phyloP scores from a whole-genome alignment of 2,113 vertebrate genomes.

The Callaeas wilsoni region DNA sequence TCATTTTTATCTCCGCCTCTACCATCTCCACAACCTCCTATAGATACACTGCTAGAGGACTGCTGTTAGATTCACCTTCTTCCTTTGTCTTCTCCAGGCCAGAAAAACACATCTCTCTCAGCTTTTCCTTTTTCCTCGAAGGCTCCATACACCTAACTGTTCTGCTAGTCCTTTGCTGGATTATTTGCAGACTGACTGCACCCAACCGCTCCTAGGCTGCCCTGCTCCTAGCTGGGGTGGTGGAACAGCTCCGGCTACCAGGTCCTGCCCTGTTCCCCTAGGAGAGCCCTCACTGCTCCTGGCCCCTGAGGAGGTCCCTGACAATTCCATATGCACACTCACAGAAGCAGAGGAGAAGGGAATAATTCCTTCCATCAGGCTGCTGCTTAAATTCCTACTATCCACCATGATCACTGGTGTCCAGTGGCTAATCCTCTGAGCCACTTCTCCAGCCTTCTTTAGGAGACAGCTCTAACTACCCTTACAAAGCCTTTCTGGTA shows the following conservation, averaged over 20 bases:
- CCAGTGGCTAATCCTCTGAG: not conserved
- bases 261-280: not conserved
- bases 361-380: not conserved
- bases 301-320: not conserved
- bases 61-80: not conserved
- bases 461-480: not conserved
- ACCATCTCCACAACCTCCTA: not conserved
- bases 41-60: not conserved
- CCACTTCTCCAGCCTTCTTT: not conserved
- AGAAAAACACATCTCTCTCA: not conserved
- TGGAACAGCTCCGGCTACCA: not conserved
- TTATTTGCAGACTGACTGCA: not conserved
- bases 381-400: not conserved
- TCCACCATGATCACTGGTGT: not conserved
- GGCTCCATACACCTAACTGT: not conserved
- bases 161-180: not conserved
- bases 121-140: not conserved
- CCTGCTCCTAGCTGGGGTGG: not conserved
- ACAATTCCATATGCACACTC: not conserved
- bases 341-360: not conserved
- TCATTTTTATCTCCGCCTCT: not conserved
- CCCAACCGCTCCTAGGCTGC: not conserved
- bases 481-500: not conserved
- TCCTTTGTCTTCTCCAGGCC: not conserved
- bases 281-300: not conserved